Base-by-base conservation (phyloP, 2,797 vertebrate genomes). In the Chelon auratus region DNA sequence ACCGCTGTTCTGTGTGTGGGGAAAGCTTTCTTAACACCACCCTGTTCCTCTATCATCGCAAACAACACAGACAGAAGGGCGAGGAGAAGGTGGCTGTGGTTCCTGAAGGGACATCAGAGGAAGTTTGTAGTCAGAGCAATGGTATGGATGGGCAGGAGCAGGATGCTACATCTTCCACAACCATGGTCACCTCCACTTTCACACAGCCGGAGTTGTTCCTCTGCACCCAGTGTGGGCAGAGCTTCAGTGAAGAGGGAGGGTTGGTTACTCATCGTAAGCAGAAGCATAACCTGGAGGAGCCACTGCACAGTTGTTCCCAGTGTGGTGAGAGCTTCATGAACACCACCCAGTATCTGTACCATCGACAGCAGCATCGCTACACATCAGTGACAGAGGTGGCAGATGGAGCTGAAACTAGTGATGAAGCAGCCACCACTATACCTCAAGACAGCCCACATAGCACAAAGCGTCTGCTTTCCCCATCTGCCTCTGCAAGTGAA, bases 21-120 rank as follows among this genome's bases (percentile, higher is more conserved):
- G 96, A 97, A 72, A 94, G 96, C 52, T 98, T 98, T 66, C 90
- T 97, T 20, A 98, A 96, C 90, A 97, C 97, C 75, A 98, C 97
- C 2, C 96, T 97, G n/a, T 98, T 97, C 82, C 95, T 98, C 3
- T 98, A 98, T 86, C 97, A 98, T 72, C 95, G 97, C 14, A 97
- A 96, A 66, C 95, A 96, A 40, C 97, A 98, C 85, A 74, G 87
- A 9, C 90, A 91, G 74, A 90, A 90, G 72, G 92, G 90, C 0
- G 91, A 93, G 42, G 93, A 93, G 20, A 93, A 61, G 17, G 57
- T 37, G 0, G 52, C 14, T 0, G 62, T 15, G 18, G 53, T 71
- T 60, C n/a, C 59, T 1, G 80, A 57, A 18, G 63, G 56, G 26
- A 57, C 36, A 6, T 18, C 45, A 22, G 8, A 86, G 37, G 79